These are phyloP conservation scores for Eubasilissa splendida DNA, from an alignment of 2,888 invertebrate genomes.

Conservation along the genomic window DNA sequence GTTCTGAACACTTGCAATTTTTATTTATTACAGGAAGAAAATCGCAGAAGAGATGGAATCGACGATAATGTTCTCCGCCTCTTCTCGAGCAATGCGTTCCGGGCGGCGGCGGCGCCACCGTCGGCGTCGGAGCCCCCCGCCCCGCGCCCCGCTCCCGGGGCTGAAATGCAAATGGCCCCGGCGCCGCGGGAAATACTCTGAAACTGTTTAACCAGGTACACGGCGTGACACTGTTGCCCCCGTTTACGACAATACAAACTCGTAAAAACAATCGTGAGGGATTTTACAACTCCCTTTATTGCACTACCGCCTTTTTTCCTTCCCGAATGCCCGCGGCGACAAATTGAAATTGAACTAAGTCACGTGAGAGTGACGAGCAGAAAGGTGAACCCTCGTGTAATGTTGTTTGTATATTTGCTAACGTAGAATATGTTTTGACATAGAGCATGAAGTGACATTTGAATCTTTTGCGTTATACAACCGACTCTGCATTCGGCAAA, in stretches of 20 bases:
- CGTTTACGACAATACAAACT: constrained; percentile 58
- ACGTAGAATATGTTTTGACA: too few species aligned
- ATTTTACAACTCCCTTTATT: constrained; percentile 56
- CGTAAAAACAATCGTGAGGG: constrained; percentile 59
- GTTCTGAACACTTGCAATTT: too few species aligned
- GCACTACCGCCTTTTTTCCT: constrained; percentile 46
- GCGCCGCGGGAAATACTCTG: constrained; percentile 20
- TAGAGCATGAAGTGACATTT: too few species aligned
- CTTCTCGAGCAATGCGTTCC: not conserved
- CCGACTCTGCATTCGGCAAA: too few species aligned
- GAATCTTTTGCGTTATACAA: too few species aligned
- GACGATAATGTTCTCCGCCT: not conserved
- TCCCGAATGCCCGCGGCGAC: constrained; percentile 27
- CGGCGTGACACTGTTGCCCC: constrained; percentile 44
- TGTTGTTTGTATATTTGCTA: too few species aligned
- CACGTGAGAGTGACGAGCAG: not conserved
- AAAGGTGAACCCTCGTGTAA: constrained; percentile 4
- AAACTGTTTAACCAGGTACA: constrained; percentile 23
- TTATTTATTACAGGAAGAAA: too few species aligned
- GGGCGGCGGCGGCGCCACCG: not conserved
- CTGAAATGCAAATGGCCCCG: constrained; percentile 47
- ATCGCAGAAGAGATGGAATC: not conserved
- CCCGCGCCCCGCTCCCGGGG: not conserved
- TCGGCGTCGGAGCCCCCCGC: not conserved
- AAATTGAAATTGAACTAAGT: constrained; percentile 31